These are phyloP conservation scores for Cantharis flavilabris DNA, from an alignment of 2,888 invertebrate species.

Conservation along the genomic window DNA sequence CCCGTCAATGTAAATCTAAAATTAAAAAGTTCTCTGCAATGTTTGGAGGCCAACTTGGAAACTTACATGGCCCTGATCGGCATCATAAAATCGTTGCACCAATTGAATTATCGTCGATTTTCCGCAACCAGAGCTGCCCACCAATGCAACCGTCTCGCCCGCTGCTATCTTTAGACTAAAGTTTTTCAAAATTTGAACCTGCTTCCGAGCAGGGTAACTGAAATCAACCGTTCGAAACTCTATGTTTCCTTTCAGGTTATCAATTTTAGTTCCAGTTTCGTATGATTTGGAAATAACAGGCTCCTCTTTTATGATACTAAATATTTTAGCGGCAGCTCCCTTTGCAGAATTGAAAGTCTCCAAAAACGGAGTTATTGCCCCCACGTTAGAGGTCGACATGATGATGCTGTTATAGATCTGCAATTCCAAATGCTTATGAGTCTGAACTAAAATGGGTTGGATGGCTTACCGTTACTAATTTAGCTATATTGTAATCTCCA, in stretches of 20 bases:
- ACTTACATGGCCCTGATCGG: too few relatives aligned
- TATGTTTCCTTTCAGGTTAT: conserved; percentile 66
- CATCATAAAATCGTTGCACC: too few relatives aligned
- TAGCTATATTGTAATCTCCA: background rate
- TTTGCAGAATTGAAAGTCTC: background rate
- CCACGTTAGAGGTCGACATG: background rate
- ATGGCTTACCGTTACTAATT: background rate
- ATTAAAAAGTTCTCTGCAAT: background rate
- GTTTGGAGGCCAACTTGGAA: too few relatives aligned
- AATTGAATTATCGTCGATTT: too few relatives aligned
- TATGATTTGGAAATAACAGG: background rate
- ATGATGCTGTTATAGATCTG: background rate
- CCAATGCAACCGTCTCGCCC: too few relatives aligned
- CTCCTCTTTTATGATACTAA: background rate
- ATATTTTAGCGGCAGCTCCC: background rate
- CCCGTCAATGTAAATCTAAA: too few relatives aligned
- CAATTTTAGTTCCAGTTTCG: conserved; percentile 60
- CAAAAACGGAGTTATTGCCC: background rate
- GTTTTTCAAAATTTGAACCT: too few relatives aligned
- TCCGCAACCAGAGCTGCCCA: too few relatives aligned
- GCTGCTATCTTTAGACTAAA: too few relatives aligned
- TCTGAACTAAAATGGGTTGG: too few relatives aligned
- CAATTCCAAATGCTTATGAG: background rate
- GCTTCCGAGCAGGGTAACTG: conserved; percentile 49
- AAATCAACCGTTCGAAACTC: conserved; percentile 75